Conservation (phyloP, 2,113 vertebrate species). For the Trogon melanurus region DNA sequence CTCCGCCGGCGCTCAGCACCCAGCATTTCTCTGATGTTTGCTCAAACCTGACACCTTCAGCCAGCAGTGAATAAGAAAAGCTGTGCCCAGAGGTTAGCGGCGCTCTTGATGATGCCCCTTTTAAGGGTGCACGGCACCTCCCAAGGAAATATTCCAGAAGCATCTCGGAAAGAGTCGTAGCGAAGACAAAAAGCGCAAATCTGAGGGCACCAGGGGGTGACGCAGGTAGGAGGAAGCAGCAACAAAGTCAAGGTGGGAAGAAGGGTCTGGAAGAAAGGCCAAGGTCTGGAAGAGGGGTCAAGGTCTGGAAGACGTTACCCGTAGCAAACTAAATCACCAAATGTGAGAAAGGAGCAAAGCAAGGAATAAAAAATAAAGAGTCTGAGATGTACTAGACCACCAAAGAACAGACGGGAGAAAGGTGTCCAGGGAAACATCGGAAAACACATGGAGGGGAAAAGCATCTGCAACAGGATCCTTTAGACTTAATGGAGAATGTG, state of each 20-base stretch:
- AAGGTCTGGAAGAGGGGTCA: background rate
- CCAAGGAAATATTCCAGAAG: rapidly evolving
- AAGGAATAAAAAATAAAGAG: background rate
- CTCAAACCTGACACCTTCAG: background rate
- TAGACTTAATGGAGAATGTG: background rate
- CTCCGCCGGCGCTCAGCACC: background rate
- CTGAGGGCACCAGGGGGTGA: background rate
- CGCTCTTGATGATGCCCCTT: background rate
- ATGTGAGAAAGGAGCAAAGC: background rate
- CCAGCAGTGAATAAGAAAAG: background rate
- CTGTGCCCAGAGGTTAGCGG: background rate
- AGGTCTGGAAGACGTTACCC: background rate
- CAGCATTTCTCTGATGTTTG: background rate
- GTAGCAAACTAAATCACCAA: background rate
- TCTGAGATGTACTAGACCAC: background rate
- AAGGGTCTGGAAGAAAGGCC: background rate
- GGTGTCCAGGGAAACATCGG: background rate
- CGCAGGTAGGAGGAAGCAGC: too few species aligned
- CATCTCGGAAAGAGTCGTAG: background rate
- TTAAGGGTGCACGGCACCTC: background rate
- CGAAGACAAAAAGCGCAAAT: background rate
- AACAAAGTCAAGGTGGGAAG: background rate
- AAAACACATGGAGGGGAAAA: background rate
- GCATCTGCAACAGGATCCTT: background rate
- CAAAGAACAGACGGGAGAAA: background rate